Conservation (phyloP, 2,113 vertebrate genomes). For the Lampris incognitus region DNA sequence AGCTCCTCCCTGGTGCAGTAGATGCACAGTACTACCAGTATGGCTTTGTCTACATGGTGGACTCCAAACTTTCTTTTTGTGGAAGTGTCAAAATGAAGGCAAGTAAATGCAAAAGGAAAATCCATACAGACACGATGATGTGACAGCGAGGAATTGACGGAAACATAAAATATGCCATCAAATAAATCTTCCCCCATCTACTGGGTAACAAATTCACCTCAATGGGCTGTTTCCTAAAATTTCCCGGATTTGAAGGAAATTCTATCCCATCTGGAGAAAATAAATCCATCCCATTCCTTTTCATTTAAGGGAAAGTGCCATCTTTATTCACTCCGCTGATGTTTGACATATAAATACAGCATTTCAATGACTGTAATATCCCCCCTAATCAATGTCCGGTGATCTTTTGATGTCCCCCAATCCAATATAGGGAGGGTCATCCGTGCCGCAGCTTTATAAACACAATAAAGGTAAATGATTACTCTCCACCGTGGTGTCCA, state of each 20-base stretch:
- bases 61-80: slow-evolving; percentile 16
- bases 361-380: slow-evolving; percentile 98
- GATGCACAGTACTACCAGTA: slow-evolving; percentile 50
- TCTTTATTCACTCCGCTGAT: slow-evolving; percentile 84
- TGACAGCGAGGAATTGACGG: slow-evolving; percentile 6
- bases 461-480: slow-evolving; percentile 91
- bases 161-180: slow-evolving; percentile 38
- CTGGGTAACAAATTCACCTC: slow-evolving; percentile 44
- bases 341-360: slow-evolving; percentile 95
- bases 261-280: slow-evolving; percentile 51
- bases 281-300: slow-evolving; percentile 57
- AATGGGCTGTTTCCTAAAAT: slow-evolving; percentile 56
- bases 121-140: slow-evolving; percentile 39
- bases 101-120: slow-evolving; percentile 24
- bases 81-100: slow-evolving; percentile 47
- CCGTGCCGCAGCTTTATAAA: slow-evolving; percentile 89
- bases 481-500: slow-evolving; percentile 81
- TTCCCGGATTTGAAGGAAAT: slow-evolving; percentile 34
- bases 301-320: slow-evolving; percentile 72
- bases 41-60: slow-evolving; percentile 51
- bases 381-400: slow-evolving; percentile 96
- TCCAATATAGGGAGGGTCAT: slow-evolving; percentile 93
- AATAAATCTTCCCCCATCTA: slow-evolving; percentile 25
- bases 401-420: slow-evolving; percentile 95
- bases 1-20: slow-evolving; percentile 39